A percentile compares a stretch with the other conserved stretches of the same genome.
Evolutionary conservation across 2,113 vertebrate genomes (phyloP).

Genomic region (Eolophus roseicapilla): DNA sequence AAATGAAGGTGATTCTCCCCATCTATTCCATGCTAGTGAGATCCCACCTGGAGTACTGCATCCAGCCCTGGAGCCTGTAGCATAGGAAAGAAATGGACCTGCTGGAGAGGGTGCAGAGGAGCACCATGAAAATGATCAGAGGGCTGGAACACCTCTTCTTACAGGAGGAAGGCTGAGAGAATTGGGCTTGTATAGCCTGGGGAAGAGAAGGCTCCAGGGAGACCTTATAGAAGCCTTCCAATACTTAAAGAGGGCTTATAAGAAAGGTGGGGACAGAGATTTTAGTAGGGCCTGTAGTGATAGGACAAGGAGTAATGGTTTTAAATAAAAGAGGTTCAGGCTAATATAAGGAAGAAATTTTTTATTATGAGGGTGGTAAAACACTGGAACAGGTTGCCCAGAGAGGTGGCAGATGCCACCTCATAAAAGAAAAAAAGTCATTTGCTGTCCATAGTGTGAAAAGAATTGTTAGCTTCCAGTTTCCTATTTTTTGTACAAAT

Average conservation of each 20-base stretch:
- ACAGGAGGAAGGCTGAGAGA: background rate
- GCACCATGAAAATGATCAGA: background rate
- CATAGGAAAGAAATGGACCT: no score
- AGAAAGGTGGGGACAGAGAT: background rate
- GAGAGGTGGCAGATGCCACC: background rate
- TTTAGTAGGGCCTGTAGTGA: background rate
- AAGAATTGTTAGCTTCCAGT: background rate
- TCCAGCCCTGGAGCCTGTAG: background rate
- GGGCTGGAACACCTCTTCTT: background rate
- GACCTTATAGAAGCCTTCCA: background rate
- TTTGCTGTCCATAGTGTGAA: background rate
- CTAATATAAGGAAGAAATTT: background rate
- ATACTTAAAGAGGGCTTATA: background rate
- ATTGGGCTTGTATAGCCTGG: background rate
- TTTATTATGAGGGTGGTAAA: background rate
- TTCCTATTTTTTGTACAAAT: background rate
- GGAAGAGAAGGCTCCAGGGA: background rate
- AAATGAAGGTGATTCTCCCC: background rate
- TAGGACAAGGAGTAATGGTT: background rate
- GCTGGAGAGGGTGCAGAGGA: fast-evolving
- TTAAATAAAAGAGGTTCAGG: background rate
- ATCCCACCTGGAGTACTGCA: fast-evolving
- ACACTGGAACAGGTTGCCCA: background rate
- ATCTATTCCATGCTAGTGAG: background rate
- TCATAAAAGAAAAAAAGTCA: background rate